These are phyloP conservation scores for Pegoplata infirma DNA, from an alignment of 2,888 invertebrate species.

Conservation along the genomic window DNA sequence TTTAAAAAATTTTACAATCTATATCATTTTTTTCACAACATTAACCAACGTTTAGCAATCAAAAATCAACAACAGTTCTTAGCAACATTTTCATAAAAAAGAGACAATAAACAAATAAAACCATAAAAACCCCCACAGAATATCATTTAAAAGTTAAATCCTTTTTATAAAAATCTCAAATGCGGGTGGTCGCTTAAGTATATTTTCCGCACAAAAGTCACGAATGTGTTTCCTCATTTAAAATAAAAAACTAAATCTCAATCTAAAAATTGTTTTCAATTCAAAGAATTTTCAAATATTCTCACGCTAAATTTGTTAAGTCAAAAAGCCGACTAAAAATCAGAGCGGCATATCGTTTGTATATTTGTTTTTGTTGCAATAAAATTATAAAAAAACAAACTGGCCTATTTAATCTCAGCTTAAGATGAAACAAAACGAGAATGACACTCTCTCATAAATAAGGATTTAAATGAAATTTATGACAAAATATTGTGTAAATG, in stretches of 20 bases:
- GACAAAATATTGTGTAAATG: constrained; percentile 58
- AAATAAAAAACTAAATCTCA: neutral
- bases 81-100: constrained; percentile 5
- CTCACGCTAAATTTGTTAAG: constrained; percentile 53
- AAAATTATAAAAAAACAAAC: too few relatives aligned
- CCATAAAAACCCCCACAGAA: constrained; percentile 30
- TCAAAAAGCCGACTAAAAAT: constrained; percentile 22
- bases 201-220: constrained; percentile 59
- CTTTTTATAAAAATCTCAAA: constrained; percentile 39
- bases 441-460: constrained; percentile 57
- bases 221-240: too few relatives aligned
- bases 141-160: constrained; percentile 48
- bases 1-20: constrained; percentile 48
- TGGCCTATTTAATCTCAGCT: constrained; percentile 55
- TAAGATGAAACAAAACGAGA: constrained; percentile 18
- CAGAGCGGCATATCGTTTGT: constrained; percentile 38
- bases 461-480: constrained; percentile 61
- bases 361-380: neutral
- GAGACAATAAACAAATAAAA: constrained; percentile 56
- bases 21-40: constrained; percentile 23
- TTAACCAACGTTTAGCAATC: neutral
- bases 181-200: constrained; percentile 61
- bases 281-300: constrained; percentile 50
- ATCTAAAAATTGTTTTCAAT: neutral
- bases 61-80: constrained; percentile 24